phyloP scores from a whole-genome alignment of 2,797 vertebrate genomes.

The Coreius guichenoti region DNA sequence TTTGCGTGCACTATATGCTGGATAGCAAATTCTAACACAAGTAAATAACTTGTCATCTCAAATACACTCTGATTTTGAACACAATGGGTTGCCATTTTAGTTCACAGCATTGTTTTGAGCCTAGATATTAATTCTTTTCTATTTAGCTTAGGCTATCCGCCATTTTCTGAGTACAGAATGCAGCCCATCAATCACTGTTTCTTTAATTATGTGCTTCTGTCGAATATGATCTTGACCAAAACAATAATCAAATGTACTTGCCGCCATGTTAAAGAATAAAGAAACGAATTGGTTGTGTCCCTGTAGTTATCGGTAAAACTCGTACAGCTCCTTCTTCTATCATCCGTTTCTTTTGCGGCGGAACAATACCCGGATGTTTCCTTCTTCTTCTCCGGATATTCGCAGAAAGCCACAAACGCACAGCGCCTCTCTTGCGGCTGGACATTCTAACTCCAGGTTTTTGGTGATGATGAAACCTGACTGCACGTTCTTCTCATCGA shows the following conservation, averaged over 20 bases:
- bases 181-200: neutral
- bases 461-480: neutral
- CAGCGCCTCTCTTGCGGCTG: neutral
- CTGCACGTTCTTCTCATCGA: too few species aligned
- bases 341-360: conserved; percentile 1
- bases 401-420: neutral
- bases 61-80: neutral
- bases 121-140: neutral
- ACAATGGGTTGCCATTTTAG: neutral
- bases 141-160: conserved; percentile 6
- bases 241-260: neutral
- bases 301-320: neutral
- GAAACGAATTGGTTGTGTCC: neutral
- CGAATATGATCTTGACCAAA: too few species aligned
- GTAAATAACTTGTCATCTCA: too few species aligned
- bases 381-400: neutral
- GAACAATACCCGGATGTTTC: conserved; percentile 38
- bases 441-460: neutral
- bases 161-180: conserved; percentile 17
- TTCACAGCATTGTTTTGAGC: neutral
- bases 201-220: neutral
- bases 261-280: conserved; percentile 26
- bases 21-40: neutral
- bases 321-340: neutral
- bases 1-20: neutral